Evolutionary conservation across 23 tunicate species (phyloP), one percentile per base, ranked within the genome.

Genomic region (Halocynthia roretzi): DNA sequence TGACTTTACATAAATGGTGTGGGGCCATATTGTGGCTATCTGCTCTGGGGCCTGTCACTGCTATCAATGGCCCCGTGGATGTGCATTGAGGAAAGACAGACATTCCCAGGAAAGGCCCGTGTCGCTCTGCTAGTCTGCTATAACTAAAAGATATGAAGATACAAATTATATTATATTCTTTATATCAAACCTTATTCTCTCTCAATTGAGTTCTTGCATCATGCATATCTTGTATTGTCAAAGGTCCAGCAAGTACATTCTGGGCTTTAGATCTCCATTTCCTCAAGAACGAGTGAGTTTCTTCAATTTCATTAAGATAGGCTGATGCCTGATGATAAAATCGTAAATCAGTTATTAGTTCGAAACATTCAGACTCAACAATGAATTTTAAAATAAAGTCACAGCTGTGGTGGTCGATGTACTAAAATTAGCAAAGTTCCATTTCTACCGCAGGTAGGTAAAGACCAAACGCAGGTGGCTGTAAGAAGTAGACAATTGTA

Each of bases 101-200:
- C n/a, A n/a, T n/a, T n/a, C n/a, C n/a, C n/a, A n/a, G n/a, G n/a
- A n/a, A n/a, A n/a, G n/a, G n/a, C n/a, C n/a, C n/a, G n/a, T n/a
- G n/a, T n/a, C n/a, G n/a, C n/a, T n/a, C n/a, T n/a, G n/a, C n/a
- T n/a, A n/a, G n/a, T n/a, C n/a, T n/a, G n/a, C n/a, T n/a, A n/a
- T n/a, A n/a, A n/a, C n/a, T n/a, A n/a, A n/a, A n/a, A n/a, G n/a
- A n/a, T n/a, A n/a, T n/a, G n/a, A n/a, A n/a, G n/a, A n/a, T n/a
- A n/a, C n/a, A n/a, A n/a, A n/a, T n/a, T n/a, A n/a, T n/a, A n/a
- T n/a, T n/a, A n/a, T n/a, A n/a, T n/a, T n/a, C n/a, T n/a, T n/a
- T n/a, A n/a, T n/a, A n/a, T n/a, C n/a, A n/a, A n/a, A n/a, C 90
- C 76, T 85, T 85, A 54, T 85, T 63, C 18, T 85, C 90, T 55